Evolutionary conservation across 1,140 invertebrate genomes (phyloP), one percentile per base, ranked within the genome.

Genomic region (Cataglyphis hispanica): DNA sequence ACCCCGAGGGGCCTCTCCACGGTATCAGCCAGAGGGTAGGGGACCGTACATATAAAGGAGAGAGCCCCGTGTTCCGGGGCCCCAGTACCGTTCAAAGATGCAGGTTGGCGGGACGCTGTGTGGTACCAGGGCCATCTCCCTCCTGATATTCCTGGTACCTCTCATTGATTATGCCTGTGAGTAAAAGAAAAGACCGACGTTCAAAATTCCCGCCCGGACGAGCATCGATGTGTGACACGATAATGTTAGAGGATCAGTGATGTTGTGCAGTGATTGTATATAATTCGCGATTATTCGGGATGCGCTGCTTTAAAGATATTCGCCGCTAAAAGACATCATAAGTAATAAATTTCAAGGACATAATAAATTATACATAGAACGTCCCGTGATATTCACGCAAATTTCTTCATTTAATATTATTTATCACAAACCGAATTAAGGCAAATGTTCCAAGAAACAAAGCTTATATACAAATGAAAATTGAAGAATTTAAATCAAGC

Each of bases 41-140:
- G 84, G 86, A 80, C 76, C 78, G 86, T 80, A 87, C 87, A 92
- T 94, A 95, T 95, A 95, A 94, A 95, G 92, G 92, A 92, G 94
- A 94, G 92, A 92, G 94, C 91, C 91, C 89, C 91, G 84, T 92
- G 87, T 90, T 92, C 92, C 88, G 90, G 92, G 89, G 92, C 92
- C 92, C 93, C 93, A 95, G 94, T 95, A 92, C 92, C 89, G 93
- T 93, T 93, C 93, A 93, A 93, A 94, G 93, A 94, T 94, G 93
- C 92, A 90, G 91, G 86, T 90, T 88, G 92, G 88, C 87, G 93
- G 92, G 92, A 95, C 93, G 93, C 91, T 94, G 93, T 89, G 93
- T 90, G 89, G 86, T 91, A 88, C 87, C 77, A 85, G 80, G 81
- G 27, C 72, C 74, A 75, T 84, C 64, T 87, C 75, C 85, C 60